Conservation (phyloP, 2,888 invertebrate species). For the Mantis religiosa region DNA sequence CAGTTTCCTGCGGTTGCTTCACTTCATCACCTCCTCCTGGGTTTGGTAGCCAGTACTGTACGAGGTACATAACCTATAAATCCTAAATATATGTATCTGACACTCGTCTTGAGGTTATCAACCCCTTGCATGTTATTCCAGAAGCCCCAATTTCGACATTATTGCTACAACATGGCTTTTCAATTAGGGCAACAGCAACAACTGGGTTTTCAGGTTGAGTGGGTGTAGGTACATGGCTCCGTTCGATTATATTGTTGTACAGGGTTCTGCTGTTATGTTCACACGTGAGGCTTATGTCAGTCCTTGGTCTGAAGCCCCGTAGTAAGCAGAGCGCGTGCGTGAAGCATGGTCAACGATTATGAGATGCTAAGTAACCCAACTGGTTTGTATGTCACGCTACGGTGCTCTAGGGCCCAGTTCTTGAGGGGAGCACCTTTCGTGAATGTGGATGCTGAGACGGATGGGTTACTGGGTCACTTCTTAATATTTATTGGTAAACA, state of each 20-base stretch:
- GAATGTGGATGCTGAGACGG: background rate
- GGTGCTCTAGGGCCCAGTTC: background rate
- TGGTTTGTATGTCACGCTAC: background rate
- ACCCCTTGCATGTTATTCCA: background rate
- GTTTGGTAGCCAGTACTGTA: too few species aligned
- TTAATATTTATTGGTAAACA: background rate
- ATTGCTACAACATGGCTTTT: background rate
- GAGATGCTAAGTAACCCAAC: background rate
- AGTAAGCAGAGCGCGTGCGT: background rate
- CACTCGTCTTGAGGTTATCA: background rate
- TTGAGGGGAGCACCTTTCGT: background rate
- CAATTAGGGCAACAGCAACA: background rate
- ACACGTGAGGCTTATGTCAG: background rate
- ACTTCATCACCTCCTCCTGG: too few species aligned
- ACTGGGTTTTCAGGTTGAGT: background rate
- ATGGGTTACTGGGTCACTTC: background rate
- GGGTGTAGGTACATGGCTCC: too few species aligned
- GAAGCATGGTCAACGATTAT: background rate
- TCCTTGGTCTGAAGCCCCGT: background rate
- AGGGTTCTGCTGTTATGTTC: background rate
- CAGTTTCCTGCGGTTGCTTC: too few species aligned
- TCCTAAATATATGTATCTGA: too few species aligned
- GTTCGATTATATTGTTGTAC: background rate
- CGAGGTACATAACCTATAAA: too few species aligned
- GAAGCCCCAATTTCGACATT: background rate